These are phyloP conservation scores for Rhizomys pruinosus DNA, from an alignment of 2,113 vertebrate species.

Conservation along the genomic window DNA sequence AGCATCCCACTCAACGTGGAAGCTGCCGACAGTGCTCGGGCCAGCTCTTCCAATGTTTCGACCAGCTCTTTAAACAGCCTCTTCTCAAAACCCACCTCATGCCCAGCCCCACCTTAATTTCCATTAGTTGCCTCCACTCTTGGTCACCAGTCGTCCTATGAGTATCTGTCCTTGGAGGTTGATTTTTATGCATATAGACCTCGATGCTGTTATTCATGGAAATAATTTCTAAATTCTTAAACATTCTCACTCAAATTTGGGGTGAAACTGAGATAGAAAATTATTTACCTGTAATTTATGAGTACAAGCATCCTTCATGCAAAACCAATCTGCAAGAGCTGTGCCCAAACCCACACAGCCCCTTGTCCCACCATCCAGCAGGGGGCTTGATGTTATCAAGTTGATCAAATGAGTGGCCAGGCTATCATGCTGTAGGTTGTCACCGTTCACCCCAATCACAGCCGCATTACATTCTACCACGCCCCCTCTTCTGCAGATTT, in stretches of 20 bases:
- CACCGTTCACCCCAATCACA: no score
- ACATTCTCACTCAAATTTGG: background rate
- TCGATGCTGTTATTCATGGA: background rate
- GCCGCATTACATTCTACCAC: no score
- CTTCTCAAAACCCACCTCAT: background rate
- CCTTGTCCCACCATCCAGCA: no score
- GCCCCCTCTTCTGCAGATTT: no score
- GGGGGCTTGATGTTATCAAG: no score
- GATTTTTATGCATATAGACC: background rate
- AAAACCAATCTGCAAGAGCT: no score
- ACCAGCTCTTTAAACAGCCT: no score
- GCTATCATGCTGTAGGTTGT: no score
- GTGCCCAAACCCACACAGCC: no score
- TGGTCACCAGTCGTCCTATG: background rate
- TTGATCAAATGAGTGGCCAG: no score
- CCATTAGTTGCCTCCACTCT: background rate
- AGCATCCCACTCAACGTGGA: background rate
- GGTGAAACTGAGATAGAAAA: background rate
- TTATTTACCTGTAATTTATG: no score
- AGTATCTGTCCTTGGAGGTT: background rate
- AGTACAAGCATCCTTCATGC: no score
- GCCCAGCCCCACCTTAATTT: background rate
- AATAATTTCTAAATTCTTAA: background rate
- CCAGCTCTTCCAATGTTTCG: background rate
- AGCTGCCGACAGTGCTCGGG: background rate